Evolutionary conservation across 2,797 vertebrate species (phyloP), one percentile per base, ranked within the genome.

Genomic region (Gambelia wislizenii): DNA sequence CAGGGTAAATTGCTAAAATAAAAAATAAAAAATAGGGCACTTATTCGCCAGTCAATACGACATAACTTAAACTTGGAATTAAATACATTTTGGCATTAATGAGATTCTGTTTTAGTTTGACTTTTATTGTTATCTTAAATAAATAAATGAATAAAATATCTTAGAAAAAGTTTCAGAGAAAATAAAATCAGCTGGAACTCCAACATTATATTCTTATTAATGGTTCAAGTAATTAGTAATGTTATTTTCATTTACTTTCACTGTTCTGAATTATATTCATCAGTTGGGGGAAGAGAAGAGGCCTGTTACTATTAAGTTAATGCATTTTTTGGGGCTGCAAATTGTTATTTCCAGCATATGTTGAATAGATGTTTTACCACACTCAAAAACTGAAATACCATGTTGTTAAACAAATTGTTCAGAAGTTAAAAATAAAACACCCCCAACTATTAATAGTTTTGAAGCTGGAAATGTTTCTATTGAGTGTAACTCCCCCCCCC

Each of bases 231-330:
- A 36, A 87, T 27, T 81, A 0, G 0, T 54, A 30, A 1, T 7
- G 36, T 77, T 76, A 70, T 13, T 89, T 49, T 67, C 36, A 47
- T 89, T 20, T 86, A 81, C 72, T 77, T 33, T 78, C 70, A 49
- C 39, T 79, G 33, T 87, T 89, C 59, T 67, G 83, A 33, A 30
- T 86, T 36, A 39, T 56, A 90, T 74, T 79, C 30, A 16, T 91
- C 47, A 1, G 69, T 75, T 49, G 9, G 64, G 14, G 36, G 69
- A 84, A 20, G 49, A 77, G 61, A 44, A 81, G 25, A 96, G 88
- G 61, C 78, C 89, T 92, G 39, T 84, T 91, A 79, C 89, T 87
- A 10, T 80, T n/a, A 54, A 86, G 47, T 87, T 90, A 88, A 42
- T 85, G 36, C 52, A 59, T 82, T 70, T 85, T 74, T 56, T n/a